phyloP scores from a whole-genome alignment of 2,797 vertebrate genomes.

The Eulemur rubriventer region DNA sequence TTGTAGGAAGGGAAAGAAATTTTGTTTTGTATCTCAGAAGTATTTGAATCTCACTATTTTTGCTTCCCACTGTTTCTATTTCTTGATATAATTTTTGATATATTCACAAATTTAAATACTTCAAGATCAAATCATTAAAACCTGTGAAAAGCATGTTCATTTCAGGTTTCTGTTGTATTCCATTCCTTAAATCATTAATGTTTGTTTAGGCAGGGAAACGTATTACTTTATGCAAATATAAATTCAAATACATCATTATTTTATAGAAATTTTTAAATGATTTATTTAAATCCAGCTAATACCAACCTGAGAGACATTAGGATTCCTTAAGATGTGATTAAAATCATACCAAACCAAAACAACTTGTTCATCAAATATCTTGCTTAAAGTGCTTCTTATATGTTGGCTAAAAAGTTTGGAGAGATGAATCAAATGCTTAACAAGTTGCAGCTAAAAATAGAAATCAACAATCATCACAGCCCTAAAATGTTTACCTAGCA shows the following conservation, averaged over 20 bases:
- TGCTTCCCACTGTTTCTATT: neutral
- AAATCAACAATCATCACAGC: constrained; percentile 61
- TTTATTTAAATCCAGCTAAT: constrained; percentile 72
- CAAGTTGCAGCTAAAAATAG: constrained; percentile 35
- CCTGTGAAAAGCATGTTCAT: neutral
- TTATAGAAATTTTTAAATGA: constrained; percentile 8
- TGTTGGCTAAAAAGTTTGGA: constrained; percentile 53
- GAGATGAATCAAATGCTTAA: constrained; percentile 55
- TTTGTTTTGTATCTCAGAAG: constrained; percentile 14
- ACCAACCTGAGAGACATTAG: constrained; percentile 72
- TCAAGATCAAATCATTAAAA: neutral
- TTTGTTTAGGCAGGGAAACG: neutral
- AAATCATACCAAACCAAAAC: neutral
- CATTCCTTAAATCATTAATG: neutral
- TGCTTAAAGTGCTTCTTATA: constrained; percentile 21
- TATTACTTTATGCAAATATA: constrained; percentile 21
- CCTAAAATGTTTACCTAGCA: constrained; percentile 30
- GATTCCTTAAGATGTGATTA: constrained; percentile 68
- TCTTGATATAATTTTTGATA: neutral
- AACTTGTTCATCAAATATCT: constrained; percentile 56
- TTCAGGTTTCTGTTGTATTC: neutral
- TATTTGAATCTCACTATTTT: neutral
- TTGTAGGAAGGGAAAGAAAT: constrained; percentile 35
- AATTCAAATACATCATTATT: constrained; percentile 53
- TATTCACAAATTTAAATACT: constrained; percentile 57